A percentile compares a stretch with the other conserved stretches of the same genome.
Evolutionary conservation across 2,113 vertebrate genomes (phyloP).

Genomic region (Emydocephalus ijimae): DNA sequence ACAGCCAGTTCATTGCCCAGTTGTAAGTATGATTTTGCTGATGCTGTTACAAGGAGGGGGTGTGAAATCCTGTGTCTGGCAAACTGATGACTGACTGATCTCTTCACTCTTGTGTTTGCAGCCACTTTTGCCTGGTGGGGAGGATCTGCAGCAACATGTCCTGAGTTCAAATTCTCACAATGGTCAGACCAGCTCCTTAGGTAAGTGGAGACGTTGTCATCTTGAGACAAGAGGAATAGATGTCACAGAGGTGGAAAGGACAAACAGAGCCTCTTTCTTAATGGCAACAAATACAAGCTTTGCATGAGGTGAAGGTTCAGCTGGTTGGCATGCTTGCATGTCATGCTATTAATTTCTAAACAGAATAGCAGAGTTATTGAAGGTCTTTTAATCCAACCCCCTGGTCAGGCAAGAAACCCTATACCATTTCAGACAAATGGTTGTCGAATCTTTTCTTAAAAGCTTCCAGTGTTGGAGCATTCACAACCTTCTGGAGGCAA

Average conservation of each 20-base stretch:
- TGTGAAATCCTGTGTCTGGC: background rate
- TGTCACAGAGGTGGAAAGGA: background rate
- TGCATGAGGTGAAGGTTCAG: background rate
- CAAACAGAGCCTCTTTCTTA: background rate
- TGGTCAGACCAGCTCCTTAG: slow-evolving; percentile 66
- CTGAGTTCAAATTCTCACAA: slow-evolving; percentile 53
- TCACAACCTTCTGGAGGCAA: background rate
- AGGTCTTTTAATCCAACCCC: background rate
- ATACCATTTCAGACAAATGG: background rate
- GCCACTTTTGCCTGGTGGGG: slow-evolving; percentile 75
- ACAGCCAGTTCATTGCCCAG: background rate
- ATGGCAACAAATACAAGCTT: background rate
- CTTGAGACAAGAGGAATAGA: background rate
- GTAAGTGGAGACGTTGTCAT: slow-evolving; percentile 54
- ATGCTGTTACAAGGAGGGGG: background rate
- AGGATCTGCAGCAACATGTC: slow-evolving; percentile 67
- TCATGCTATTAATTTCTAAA: background rate
- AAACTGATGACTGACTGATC: background rate
- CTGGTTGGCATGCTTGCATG: background rate
- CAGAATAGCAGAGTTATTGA: background rate
- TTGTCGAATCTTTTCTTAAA: background rate
- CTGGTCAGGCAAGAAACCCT: background rate
- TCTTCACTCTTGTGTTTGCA: slow-evolving; percentile 47
- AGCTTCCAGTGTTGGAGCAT: background rate
- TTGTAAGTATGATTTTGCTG: background rate